Evolutionary conservation across 92 coral and sea anemone genomes (phyloP).

Genomic region (Meandrina meandrites): DNA sequence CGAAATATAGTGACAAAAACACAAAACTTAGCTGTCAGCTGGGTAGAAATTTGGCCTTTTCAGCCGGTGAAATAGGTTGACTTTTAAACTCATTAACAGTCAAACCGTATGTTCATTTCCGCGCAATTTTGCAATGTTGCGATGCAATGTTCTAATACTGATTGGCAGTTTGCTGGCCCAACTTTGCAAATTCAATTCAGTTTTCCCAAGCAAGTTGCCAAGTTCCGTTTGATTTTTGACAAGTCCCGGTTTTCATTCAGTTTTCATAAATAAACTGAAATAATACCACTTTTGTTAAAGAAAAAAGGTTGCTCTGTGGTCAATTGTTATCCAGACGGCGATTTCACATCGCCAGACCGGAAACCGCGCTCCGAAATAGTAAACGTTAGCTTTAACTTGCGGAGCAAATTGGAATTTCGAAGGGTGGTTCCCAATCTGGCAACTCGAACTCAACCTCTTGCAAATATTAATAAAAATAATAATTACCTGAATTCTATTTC

Average conservation of each 20-base stretch:
- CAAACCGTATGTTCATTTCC: background rate
- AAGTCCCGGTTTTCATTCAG: background rate
- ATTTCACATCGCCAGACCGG: background rate
- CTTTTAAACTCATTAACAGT: too few species aligned
- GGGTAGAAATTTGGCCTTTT: background rate
- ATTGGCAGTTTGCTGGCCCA: background rate
- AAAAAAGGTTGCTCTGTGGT: background rate
- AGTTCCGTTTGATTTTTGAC: background rate
- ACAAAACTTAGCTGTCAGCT: background rate
- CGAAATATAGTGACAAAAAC: background rate
- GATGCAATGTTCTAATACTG: background rate
- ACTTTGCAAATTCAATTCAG: background rate
- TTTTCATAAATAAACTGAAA: background rate
- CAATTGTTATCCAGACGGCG: background rate
- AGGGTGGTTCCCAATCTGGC: background rate
- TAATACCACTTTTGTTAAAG: background rate
- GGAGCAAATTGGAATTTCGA: background rate
- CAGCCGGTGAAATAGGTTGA: background rate
- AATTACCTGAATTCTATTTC: conserved; percentile 96
- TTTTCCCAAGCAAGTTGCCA: background rate
- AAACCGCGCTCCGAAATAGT: background rate
- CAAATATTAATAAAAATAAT: too few species aligned
- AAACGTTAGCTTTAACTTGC: background rate
- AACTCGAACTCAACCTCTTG: background rate
- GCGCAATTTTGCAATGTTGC: background rate